Evolutionary conservation across 2,888 invertebrate species (phyloP).

Genomic region (Himalopsyche anomala): DNA sequence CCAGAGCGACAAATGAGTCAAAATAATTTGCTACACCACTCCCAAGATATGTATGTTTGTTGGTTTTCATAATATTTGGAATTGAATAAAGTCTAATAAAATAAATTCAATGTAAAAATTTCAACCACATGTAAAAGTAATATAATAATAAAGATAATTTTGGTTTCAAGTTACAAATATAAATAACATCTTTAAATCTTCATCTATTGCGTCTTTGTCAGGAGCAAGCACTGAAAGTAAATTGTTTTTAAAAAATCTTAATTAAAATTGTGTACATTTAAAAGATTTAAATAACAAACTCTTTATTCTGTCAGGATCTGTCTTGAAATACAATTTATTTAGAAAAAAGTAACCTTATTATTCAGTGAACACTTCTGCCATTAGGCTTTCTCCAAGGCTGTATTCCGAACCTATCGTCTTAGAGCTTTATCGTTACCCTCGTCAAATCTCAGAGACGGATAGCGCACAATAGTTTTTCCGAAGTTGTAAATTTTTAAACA

Average conservation of each 20-base stretch:
- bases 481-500: conserved; percentile 57
- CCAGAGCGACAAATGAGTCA: too few species aligned
- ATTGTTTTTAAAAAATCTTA: background rate
- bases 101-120: too few species aligned
- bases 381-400: conserved; percentile 18
- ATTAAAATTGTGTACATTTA: background rate
- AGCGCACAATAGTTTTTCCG: conserved; percentile 53
- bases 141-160: too few species aligned
- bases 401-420: conserved; percentile 26
- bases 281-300: background rate
- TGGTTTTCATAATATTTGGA: too few species aligned
- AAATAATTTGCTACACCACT: too few species aligned
- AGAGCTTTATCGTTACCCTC: conserved; percentile 53
- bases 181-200: too few species aligned
- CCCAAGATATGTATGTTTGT: too few species aligned
- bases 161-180: too few species aligned
- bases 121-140: too few species aligned
- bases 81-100: too few species aligned
- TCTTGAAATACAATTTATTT: conserved; percentile 9
- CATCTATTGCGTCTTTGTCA: too few species aligned
- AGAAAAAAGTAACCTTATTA: background rate
- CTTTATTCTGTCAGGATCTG: conserved; percentile 4
- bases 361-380: conserved; percentile 3
- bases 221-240: background rate
- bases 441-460: conserved; percentile 53